These are phyloP conservation scores for Leptobrachium ailaonicum DNA, from an alignment of 2,113 vertebrate species.

Conservation along the genomic window DNA sequence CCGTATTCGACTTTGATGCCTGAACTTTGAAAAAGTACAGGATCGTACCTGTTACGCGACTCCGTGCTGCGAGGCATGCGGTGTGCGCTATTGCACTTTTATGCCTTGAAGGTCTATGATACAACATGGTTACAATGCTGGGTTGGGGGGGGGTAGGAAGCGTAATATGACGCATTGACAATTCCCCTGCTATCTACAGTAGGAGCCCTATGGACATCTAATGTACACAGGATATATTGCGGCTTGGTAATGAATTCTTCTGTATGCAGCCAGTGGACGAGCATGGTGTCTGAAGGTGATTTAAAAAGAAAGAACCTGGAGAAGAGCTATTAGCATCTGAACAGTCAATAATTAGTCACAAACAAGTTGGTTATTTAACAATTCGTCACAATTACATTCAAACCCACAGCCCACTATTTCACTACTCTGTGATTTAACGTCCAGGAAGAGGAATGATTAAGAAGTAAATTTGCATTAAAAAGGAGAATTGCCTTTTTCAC, in stretches of 20 bases:
- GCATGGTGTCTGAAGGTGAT: constrained; percentile 26
- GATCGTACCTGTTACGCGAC: constrained; percentile 27
- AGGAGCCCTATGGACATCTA: not conserved
- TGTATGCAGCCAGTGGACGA: not conserved
- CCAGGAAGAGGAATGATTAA: constrained; percentile 6
- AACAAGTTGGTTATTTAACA: constrained; percentile 41
- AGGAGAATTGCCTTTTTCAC: not conserved
- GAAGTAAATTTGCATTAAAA: not conserved
- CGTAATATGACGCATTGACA: constrained; percentile 32
- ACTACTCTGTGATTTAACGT: constrained; percentile 4
- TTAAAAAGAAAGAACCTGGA: not conserved
- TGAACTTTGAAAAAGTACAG: constrained; percentile 18
- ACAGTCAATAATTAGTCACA: constrained; percentile 40
- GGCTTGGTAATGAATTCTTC: constrained; percentile 9
- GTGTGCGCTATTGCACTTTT: constrained; percentile 19
- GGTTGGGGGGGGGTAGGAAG: constrained; percentile 10
- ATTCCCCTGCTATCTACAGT: constrained; percentile 18
- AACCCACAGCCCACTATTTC: constrained; percentile 17
- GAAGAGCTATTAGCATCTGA: constrained; percentile 35
- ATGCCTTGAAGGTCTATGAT: constrained; percentile 6
- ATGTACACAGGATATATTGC: not conserved
- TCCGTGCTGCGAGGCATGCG: constrained; percentile 3
- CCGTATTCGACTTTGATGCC: constrained; percentile 11
- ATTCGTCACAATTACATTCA: constrained; percentile 33
- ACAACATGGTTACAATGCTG: not conserved